Conservation (phyloP, 2,113 vertebrate genomes). For the cat (Felis catus) region DNA sequence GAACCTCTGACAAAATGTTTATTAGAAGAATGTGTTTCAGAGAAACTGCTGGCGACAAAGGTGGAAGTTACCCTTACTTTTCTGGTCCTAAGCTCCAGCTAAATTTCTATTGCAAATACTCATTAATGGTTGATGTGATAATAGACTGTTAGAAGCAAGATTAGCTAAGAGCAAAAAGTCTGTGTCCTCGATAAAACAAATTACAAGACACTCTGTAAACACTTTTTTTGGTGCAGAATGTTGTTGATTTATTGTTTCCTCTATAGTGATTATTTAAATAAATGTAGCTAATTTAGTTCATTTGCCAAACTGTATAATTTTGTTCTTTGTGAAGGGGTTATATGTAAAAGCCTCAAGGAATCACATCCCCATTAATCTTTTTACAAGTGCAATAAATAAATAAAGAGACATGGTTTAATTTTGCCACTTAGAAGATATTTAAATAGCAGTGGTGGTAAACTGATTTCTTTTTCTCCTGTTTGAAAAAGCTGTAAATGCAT, state of each 20-base stretch:
- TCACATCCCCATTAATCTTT: slow-evolving; percentile 87
- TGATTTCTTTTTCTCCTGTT: slow-evolving; percentile 66
- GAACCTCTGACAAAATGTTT: slow-evolving; percentile 83
- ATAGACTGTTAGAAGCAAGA: slow-evolving; percentile 83
- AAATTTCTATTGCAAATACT: slow-evolving; percentile 81
- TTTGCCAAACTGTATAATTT: slow-evolving; percentile 86
- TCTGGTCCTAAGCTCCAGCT: slow-evolving; percentile 62
- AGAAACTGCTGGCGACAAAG: slow-evolving; percentile 50
- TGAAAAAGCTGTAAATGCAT: slow-evolving; percentile 64
- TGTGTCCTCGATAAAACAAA: slow-evolving; percentile 87
- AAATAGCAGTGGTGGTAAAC: slow-evolving; percentile 78
- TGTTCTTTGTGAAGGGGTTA: slow-evolving; percentile 85
- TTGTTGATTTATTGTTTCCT: slow-evolving; percentile 90
- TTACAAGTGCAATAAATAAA: slow-evolving; percentile 88
- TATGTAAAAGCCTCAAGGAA: slow-evolving; percentile 88
- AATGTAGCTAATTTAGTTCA: slow-evolving; percentile 86
- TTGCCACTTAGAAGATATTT: slow-evolving; percentile 83
- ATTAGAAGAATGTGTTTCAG: slow-evolving; percentile 78
- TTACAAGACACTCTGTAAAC: slow-evolving; percentile 86
- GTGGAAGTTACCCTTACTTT: slow-evolving; percentile 70
- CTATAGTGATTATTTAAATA: slow-evolving; percentile 87
- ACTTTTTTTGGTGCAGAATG: slow-evolving; percentile 84
- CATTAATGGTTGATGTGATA: slow-evolving; percentile 85
- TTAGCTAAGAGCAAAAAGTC: slow-evolving; percentile 86
- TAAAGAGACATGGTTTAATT: slow-evolving; percentile 87